Percentiles rank a stretch among this genome's conserved stretches.
Evolutionary conservation across 1,140 invertebrate species (phyloP).

Genomic region (Cataglyphis hispanica): DNA sequence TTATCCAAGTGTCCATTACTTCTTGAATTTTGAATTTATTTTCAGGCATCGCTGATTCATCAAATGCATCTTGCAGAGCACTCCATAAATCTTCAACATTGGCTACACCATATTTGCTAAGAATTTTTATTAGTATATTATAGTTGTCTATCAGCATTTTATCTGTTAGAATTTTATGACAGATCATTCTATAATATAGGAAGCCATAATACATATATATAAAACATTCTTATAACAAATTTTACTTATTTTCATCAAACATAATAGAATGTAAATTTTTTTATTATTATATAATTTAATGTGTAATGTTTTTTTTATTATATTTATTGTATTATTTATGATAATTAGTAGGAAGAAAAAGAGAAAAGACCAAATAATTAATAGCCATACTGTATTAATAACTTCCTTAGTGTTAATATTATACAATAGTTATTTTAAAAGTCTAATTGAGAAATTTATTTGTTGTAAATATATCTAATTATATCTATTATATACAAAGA

Average conservation of each 20-base stretch:
- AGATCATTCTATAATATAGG: background rate
- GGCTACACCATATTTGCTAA: constrained; percentile 79
- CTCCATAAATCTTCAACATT: constrained; percentile 88
- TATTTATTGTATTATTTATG: background rate
- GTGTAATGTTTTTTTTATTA: background rate
- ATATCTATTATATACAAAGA: too few species aligned
- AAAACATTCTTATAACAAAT: background rate
- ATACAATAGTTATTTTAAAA: background rate
- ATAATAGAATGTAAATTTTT: constrained; percentile 8
- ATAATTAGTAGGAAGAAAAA: constrained; percentile 87
- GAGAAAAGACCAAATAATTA: too few species aligned
- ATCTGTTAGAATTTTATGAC: constrained; percentile 84
- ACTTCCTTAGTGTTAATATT: background rate
- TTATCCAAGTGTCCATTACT: constrained; percentile 94
- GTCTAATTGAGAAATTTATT: background rate
- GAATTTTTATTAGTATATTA: constrained; percentile 82
- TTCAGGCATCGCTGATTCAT: constrained; percentile 85
- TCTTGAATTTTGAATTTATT: constrained; percentile 88
- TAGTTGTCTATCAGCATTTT: constrained; percentile 88
- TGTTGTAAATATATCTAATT: constrained; percentile 72
- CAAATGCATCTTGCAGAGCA: constrained; percentile 85
- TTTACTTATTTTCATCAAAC: background rate
- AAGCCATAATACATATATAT: constrained; percentile 43
- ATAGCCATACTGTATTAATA: constrained; percentile 91
- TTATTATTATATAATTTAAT: background rate